These are phyloP conservation scores for Hydractinia echinata DNA, from an alignment of 30 jellyfish, hydroid and myxozoan genomes.

Conservation along the genomic window DNA sequence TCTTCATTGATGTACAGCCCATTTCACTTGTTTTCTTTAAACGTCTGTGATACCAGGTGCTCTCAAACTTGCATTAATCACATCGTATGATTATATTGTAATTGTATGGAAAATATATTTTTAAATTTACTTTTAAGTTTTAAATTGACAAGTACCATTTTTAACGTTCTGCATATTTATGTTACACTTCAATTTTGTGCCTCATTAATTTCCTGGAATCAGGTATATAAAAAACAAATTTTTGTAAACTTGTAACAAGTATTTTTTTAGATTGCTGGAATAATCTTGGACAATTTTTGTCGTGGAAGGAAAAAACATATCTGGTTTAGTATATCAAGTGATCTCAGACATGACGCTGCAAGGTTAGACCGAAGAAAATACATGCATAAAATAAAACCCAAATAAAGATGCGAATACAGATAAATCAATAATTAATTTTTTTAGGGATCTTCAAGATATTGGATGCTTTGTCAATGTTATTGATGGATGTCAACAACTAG, in stretches of 20 bases:
- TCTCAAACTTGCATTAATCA: too few relatives aligned
- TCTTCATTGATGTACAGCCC: too few relatives aligned
- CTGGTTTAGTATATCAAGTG: slow-evolving; percentile 84
- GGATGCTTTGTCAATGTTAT: slow-evolving; percentile 74
- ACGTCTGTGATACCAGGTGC: too few relatives aligned
- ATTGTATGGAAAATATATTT: too few relatives aligned
- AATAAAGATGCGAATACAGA: not conserved
- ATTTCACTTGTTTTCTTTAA: too few relatives aligned
- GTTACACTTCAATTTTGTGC: not conserved
- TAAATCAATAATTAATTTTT: not conserved
- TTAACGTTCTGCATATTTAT: too few relatives aligned
- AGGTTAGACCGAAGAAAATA: slow-evolving; percentile 33
- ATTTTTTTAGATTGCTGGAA: slow-evolving; percentile 74
- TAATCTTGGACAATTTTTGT: slow-evolving; percentile 61
- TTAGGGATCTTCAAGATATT: slow-evolving; percentile 72
- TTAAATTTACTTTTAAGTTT: too few relatives aligned
- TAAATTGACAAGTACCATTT: too few relatives aligned
- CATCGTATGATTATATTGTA: too few relatives aligned
- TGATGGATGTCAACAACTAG: slow-evolving; percentile 91
- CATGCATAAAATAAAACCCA: not conserved
- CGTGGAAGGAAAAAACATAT: slow-evolving; percentile 72
- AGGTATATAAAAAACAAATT: not conserved
- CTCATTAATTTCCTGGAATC: not conserved
- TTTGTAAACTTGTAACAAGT: not conserved
- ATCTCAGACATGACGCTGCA: slow-evolving; percentile 69